These are phyloP conservation scores for Listronotus oregonensis DNA, from an alignment of 1,140 invertebrate species.

Conservation along the genomic window DNA sequence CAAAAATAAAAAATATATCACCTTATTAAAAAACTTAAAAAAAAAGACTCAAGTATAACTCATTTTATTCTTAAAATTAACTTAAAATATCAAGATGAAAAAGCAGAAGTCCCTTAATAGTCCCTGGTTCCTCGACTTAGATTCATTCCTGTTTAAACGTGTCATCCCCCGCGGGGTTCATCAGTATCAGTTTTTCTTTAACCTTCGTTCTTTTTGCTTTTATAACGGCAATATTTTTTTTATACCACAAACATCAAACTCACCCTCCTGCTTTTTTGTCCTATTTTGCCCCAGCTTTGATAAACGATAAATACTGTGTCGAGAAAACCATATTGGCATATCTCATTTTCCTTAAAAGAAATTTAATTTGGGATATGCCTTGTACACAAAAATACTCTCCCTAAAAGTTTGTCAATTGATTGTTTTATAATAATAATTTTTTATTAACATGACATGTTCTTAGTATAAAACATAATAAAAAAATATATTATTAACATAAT, in stretches of 20 bases:
- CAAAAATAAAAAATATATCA: too few relatives aligned
- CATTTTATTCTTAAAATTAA: too few relatives aligned
- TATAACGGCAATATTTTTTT: constrained; percentile 47
- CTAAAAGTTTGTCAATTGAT: not conserved
- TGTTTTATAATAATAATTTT: not conserved
- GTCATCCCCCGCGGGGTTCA: constrained; percentile 44
- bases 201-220: constrained; percentile 43
- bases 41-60: too few relatives aligned
- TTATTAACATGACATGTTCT: too few relatives aligned
- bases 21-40: too few relatives aligned
- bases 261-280: constrained; percentile 24
- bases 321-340: constrained; percentile 27
- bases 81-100: too few relatives aligned
- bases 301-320: constrained; percentile 28
- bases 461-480: too few relatives aligned
- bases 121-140: constrained; percentile 38
- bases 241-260: constrained; percentile 42
- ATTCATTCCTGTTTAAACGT: constrained; percentile 39
- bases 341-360: constrained; percentile 21
- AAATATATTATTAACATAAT: too few relatives aligned
- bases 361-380: constrained; percentile 25
- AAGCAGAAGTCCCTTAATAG: not conserved
- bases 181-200: constrained; percentile 44
- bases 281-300: not conserved
- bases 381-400: not conserved